phyloP scores from a whole-genome alignment of 2,797 vertebrate genomes.

The Ctenochaetus hawaiiensis region DNA sequence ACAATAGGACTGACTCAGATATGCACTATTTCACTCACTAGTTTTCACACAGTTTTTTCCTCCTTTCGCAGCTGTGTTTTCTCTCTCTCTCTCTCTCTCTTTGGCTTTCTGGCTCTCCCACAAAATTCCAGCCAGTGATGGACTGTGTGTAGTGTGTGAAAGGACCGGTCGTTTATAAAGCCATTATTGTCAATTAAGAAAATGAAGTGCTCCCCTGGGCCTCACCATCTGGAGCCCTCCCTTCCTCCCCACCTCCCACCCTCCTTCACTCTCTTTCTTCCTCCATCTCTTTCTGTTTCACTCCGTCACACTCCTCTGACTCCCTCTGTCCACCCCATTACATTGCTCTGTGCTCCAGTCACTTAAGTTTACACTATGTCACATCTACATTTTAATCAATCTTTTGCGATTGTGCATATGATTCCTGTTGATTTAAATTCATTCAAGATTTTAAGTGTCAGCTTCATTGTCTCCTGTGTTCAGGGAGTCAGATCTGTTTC shows the following conservation, averaged over 20 bases:
- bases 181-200: slow-evolving; percentile 89
- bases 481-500: slow-evolving; percentile 95
- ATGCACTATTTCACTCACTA: slow-evolving; percentile 54
- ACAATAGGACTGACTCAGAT: slow-evolving; percentile 57
- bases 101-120: slow-evolving; percentile 65
- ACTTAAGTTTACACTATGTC: slow-evolving; percentile 28
- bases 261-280: slow-evolving; percentile 36
- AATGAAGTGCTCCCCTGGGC: slow-evolving; percentile 87
- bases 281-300: slow-evolving; percentile 24
- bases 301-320: slow-evolving; percentile 31
- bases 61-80: slow-evolving; percentile 58
- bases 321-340: slow-evolving; percentile 23
- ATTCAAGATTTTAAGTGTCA: slow-evolving; percentile 20
- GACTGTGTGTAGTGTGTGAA: slow-evolving; percentile 80
- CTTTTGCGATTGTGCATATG: slow-evolving; percentile 33
- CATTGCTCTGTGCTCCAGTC: slow-evolving; percentile 31
- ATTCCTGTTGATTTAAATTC: slow-evolving; percentile 15
- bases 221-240: slow-evolving; percentile 82
- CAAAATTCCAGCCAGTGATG: slow-evolving; percentile 81
- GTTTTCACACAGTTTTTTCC: slow-evolving; percentile 54
- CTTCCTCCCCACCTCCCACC: slow-evolving; percentile 15
- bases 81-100: slow-evolving; percentile 41
- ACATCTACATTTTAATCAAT: neutral
- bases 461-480: slow-evolving; percentile 4
- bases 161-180: slow-evolving; percentile 85